These are phyloP conservation scores for Branchipolynoe longqiensis DNA, from an alignment of 2,888 invertebrate species.

Conservation along the genomic window DNA sequence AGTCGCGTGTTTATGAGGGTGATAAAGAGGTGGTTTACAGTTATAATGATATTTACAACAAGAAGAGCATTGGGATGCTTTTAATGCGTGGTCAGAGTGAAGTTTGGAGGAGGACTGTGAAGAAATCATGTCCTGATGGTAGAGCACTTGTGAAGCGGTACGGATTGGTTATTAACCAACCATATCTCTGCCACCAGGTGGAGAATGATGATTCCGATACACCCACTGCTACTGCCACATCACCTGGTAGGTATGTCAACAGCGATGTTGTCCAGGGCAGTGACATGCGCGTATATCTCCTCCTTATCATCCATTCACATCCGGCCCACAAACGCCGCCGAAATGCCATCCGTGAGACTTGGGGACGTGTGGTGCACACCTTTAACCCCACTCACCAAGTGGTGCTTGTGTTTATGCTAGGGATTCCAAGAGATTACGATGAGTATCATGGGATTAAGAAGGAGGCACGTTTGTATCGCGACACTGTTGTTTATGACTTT, in stretches of 20 bases:
- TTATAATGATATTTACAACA: no score
- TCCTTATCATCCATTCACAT: constrained; percentile 52
- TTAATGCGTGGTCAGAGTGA: no score
- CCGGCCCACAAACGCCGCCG: constrained; percentile 22
- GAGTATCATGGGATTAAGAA: constrained; percentile 17
- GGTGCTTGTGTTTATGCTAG: constrained; percentile 45
- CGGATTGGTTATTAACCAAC: constrained; percentile 33
- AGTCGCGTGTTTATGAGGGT: no score
- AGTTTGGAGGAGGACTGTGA: no score
- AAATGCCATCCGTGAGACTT: constrained; percentile 56
- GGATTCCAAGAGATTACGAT: constrained; percentile 10
- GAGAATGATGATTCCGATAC: constrained; percentile 30
- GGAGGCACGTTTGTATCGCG: constrained; percentile 41
- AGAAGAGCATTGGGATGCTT: no score
- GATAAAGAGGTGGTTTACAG: no score
- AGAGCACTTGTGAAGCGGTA: not conserved
- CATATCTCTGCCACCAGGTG: constrained; percentile 44
- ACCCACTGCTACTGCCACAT: not conserved
- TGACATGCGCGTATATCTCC: constrained; percentile 17
- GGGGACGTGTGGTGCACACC: constrained; percentile 21
- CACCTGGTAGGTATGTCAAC: no score
- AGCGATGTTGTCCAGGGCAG: not conserved
- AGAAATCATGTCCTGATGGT: not conserved
- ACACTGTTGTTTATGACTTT: constrained; percentile 48
- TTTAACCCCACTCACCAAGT: not conserved